phyloP scores from a whole-genome alignment of 2,113 vertebrate genomes.

The Sinocyclocheilus maitianheensis region DNA sequence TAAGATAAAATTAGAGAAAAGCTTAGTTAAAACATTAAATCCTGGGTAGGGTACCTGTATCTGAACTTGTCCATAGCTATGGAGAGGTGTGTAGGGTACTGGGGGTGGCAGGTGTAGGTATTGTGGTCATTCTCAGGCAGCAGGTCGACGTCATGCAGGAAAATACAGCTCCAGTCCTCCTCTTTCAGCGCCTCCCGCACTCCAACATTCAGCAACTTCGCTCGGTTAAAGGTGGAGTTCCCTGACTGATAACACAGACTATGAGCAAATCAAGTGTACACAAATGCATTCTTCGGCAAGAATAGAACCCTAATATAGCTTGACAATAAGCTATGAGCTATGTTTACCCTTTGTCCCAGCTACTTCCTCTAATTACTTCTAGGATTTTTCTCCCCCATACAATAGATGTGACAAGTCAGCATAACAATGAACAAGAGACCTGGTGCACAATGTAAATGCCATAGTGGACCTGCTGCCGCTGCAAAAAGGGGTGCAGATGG shows the following conservation, averaged over 20 bases:
- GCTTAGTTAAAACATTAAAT: neutral
- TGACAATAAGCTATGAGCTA: neutral
- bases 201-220: slow-evolving; percentile 93
- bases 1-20: neutral
- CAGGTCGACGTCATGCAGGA: slow-evolving; percentile 92
- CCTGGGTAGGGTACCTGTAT: slow-evolving; percentile 80
- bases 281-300: slow-evolving; percentile 17
- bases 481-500: slow-evolving; percentile 93
- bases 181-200: slow-evolving; percentile 92
- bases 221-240: slow-evolving; percentile 91
- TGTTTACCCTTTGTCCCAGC: neutral
- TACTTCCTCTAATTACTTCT: neutral
- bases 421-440: slow-evolving; percentile 69
- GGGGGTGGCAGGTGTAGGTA: slow-evolving; percentile 88
- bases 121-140: slow-evolving; percentile 97
- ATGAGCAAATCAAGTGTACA: slow-evolving; percentile 16
- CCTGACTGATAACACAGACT: slow-evolving; percentile 71
- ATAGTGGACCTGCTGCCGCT: slow-evolving; percentile 94
- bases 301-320: slow-evolving; percentile 13
- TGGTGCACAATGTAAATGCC: slow-evolving; percentile 96
- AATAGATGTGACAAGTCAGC: slow-evolving; percentile 16
- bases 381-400: neutral
- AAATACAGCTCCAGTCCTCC: slow-evolving; percentile 93
- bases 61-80: slow-evolving; percentile 97
- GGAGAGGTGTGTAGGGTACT: slow-evolving; percentile 88